These are phyloP conservation scores for Pammene fasciana DNA, from an alignment of 2,888 invertebrate genomes.

Conservation along the genomic window DNA sequence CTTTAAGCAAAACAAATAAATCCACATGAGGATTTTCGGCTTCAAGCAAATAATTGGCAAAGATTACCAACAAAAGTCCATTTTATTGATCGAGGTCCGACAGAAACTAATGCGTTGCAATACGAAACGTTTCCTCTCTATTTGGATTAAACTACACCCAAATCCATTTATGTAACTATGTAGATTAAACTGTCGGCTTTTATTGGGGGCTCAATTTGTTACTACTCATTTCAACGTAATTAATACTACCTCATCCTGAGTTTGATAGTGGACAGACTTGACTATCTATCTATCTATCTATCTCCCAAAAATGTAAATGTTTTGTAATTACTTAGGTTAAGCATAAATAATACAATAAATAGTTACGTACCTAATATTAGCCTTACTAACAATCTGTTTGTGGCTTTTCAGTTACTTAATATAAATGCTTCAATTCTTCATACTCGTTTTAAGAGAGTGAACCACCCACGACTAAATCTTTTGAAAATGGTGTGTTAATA, in stretches of 20 bases:
- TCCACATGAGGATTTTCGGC: constrained; percentile 4
- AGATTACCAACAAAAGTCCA: constrained; percentile 28
- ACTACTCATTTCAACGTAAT: constrained; percentile 14
- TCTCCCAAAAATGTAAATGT: too few species aligned
- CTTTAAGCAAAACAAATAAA: constrained; percentile 2
- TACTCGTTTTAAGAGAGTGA: too few species aligned
- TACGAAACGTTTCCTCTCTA: constrained; percentile 31
- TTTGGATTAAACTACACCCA: constrained; percentile 39
- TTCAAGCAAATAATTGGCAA: constrained; percentile 30
- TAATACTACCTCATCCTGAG: not conserved
- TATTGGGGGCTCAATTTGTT: constrained; percentile 11
- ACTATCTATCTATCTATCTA: too few species aligned
- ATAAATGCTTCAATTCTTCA: too few species aligned
- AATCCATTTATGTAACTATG: constrained; percentile 36
- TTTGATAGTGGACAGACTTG: too few species aligned
- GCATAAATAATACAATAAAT: too few species aligned
- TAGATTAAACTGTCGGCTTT: constrained; percentile 27
- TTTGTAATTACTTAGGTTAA: too few species aligned
- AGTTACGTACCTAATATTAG: too few species aligned
- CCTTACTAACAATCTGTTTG: too few species aligned
- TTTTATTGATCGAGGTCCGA: constrained; percentile 38
- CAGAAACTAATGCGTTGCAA: constrained; percentile 33
- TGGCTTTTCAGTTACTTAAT: too few species aligned
- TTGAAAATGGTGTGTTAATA: too few species aligned
- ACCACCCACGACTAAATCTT: too few species aligned